phyloP scores from a whole-genome alignment of 2,888 invertebrate species.

The Pteria penguin region DNA sequence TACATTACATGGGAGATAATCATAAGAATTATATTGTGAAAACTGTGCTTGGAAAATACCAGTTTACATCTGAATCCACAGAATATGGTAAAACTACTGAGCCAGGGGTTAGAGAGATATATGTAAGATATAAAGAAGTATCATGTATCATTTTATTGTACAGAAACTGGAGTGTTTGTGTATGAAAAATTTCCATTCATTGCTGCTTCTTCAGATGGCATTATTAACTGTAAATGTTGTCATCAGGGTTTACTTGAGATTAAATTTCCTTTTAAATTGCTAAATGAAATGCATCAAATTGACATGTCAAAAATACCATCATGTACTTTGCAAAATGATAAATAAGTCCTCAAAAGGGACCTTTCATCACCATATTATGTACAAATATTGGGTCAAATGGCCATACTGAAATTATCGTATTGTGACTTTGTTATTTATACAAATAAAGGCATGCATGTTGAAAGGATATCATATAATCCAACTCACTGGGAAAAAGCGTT shows the following conservation, averaged over 20 bases:
- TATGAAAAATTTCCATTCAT: constrained; percentile 5
- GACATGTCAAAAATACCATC: constrained; percentile 16
- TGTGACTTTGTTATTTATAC: constrained; percentile 11
- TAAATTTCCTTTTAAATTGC: background rate
- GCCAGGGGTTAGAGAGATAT: background rate
- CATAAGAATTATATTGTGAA: constrained; percentile 27
- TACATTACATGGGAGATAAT: constrained; percentile 10
- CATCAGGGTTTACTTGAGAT: constrained; percentile 2
- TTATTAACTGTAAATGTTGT: constrained; percentile 13
- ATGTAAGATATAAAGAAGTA: background rate
- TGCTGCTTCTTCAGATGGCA: constrained; percentile 5
- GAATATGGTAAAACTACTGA: constrained; percentile 10
- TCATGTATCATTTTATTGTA: constrained; percentile 1
- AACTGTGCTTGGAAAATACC: constrained; percentile 4
- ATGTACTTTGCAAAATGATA: constrained; percentile 1
- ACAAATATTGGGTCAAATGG: constrained; percentile 20
- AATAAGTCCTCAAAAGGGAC: constrained; percentile 8
- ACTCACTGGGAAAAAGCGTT: background rate
- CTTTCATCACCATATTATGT: constrained; percentile 21
- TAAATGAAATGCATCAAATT: constrained; percentile 7
- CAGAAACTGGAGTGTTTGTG: constrained; percentile 7
- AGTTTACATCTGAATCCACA: constrained; percentile 14
- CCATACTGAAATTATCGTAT: background rate
- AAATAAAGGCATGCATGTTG: constrained; percentile 12
- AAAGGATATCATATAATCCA: background rate